Base-by-base conservation (phyloP, 2,113 vertebrate species). In the Sebastes schlegelii region DNA sequence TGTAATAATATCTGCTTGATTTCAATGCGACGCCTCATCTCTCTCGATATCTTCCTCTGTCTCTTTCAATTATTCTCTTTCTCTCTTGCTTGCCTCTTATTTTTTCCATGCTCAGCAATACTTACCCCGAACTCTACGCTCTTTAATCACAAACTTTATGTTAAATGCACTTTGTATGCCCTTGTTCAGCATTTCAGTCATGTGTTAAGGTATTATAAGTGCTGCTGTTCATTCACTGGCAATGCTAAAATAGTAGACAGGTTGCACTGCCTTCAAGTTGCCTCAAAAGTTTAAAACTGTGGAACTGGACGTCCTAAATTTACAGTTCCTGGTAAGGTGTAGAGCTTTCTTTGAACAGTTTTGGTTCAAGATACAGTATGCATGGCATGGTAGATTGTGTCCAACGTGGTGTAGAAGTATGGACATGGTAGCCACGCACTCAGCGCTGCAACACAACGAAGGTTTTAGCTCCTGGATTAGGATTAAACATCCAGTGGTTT, bases 391-490 rank as follows among this genome's bases (percentile, higher is more conserved):
- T 26, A 42, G 40, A 26, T 64, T 66, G 21, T 64, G 23, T 16
- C 60, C n/a, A 77, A 14, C 26, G 52, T 61, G 21, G 21, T 16
- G 48, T 26, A 19, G 75, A 55, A 70, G 45, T 54, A 42, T 43
- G 12, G 63, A 63, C 66, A 57, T 77, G 54, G 21, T 45, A 52
- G 63, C 16, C 49, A 69, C 48, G 21, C 40, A 64, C 73, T 87
- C 68, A 63, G 40, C 10, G 45, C 46, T 55, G 46, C 26, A 80
- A 16, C 23, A 43, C 42, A 45, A 45, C 54, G 61, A 66, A 86
- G 85, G 79, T 89, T 5, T 89, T 86, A 83, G 68, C 79, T 71
- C 45, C 55, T 83, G 91, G 91, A 93, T 92, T 94, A 93, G 91
- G 91, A 93, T 93, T 94, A 92, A 87, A 83, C 63, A 58, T 82